Percentiles rank a stretch among this genome's conserved stretches.
phyloP scores from a whole-genome alignment of 2,888 invertebrate genomes.

The Arctia plantaginis region DNA sequence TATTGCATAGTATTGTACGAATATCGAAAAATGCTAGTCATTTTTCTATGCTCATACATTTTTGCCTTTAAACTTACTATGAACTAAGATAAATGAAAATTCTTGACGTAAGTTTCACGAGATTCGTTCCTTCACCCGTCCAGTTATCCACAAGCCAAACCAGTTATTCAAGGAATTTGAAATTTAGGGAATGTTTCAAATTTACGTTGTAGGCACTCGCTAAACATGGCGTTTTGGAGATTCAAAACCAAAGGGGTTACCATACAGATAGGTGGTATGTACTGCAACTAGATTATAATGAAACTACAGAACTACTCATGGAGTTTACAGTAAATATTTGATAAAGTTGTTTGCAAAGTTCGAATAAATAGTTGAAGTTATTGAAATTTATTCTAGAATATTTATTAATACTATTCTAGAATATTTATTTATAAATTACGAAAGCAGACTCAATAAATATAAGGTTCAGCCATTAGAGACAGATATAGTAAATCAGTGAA shows the following conservation, averaged over 20 bases:
- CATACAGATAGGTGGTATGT: constrained; percentile 30
- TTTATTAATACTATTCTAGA: no score
- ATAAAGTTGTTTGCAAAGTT: constrained; percentile 8
- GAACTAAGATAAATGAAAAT: constrained; percentile 55
- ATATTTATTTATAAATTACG: no score
- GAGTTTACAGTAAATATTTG: constrained; percentile 4
- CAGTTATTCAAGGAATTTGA: constrained; percentile 59
- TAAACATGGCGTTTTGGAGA: constrained; percentile 45
- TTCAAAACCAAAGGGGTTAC: constrained; percentile 46
- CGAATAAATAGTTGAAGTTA: not conserved
- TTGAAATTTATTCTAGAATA: not conserved
- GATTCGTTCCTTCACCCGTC: constrained; percentile 48
- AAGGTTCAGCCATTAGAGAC: no score
- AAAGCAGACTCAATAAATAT: no score
- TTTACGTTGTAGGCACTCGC: constrained; percentile 49
- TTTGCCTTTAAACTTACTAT: constrained; percentile 36
- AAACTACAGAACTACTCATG: constrained; percentile 17
- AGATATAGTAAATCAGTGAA: no score
- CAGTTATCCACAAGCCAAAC: constrained; percentile 55
- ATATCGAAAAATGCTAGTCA: constrained; percentile 14
- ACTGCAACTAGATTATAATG: constrained; percentile 26
- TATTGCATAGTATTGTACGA: not conserved
- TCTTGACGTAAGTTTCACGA: constrained; percentile 52
- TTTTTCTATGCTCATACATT: constrained; percentile 32
- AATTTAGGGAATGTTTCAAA: constrained; percentile 62